These are phyloP conservation scores for Euphonia xanthogaster DNA, from an alignment of 2,797 vertebrate species.

Conservation along the genomic window DNA sequence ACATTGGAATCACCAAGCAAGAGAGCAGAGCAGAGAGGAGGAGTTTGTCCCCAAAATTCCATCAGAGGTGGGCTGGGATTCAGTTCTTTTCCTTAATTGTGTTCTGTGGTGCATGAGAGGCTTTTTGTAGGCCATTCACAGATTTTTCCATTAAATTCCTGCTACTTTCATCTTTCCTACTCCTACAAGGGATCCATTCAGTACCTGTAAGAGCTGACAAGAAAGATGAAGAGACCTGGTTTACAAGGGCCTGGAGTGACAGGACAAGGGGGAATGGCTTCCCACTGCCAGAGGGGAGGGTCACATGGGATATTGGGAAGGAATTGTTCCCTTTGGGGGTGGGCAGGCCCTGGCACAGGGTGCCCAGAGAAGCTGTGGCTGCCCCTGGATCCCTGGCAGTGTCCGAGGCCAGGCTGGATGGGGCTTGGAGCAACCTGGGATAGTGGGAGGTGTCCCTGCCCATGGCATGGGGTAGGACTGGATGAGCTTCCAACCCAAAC, in stretches of 20 bases:
- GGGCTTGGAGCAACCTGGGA: accelerated
- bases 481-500: too few species aligned
- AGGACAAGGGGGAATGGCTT: not conserved
- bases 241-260: not conserved
- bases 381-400: not conserved
- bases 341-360: not conserved
- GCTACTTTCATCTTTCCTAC: not conserved
- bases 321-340: not conserved
- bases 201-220: not conserved
- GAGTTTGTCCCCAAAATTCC: not conserved
- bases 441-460: not conserved
- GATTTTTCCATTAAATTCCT: not conserved
- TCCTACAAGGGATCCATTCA: not conserved
- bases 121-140: not conserved
- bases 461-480: accelerated
- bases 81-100: not conserved
- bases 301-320: not conserved
- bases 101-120: not conserved
- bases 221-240: not conserved
- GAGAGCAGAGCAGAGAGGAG: not conserved
- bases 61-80: not conserved
- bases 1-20: not conserved
- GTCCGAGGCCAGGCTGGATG: accelerated
- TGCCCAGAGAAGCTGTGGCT: not conserved
- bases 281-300: not conserved